Percentiles rank a stretch among this genome's conserved stretches.
These are phyloP conservation scores for Pimpla rufipes DNA, from an alignment of 2,888 invertebrate species.

Conservation along the genomic window DNA sequence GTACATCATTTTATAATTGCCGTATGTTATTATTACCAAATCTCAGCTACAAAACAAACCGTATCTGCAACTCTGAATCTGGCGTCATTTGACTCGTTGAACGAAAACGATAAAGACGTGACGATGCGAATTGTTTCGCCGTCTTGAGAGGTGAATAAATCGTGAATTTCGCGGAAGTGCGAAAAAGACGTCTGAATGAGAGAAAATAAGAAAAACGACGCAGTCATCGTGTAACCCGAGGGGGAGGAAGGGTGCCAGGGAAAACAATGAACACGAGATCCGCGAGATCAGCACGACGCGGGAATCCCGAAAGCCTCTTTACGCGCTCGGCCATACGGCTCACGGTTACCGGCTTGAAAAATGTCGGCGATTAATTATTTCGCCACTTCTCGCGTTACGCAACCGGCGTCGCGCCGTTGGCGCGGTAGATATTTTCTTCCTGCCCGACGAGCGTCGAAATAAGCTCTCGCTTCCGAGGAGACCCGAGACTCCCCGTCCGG, in stretches of 20 bases:
- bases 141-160: neutral
- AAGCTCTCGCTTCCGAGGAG: constrained; percentile 1
- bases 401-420: constrained; percentile 16
- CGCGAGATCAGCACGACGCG: neutral
- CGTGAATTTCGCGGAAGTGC: neutral
- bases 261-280: constrained; percentile 12
- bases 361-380: constrained; percentile 60
- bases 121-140: neutral
- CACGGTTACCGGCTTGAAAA: constrained; percentile 45
- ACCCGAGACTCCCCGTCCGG: neutral
- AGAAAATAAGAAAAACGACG: neutral
- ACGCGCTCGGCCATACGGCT: neutral
- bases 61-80: no score
- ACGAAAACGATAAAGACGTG: neutral
- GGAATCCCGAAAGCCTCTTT: neutral
- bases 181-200: neutral
- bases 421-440: constrained; percentile 4
- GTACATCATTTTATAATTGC: no score
- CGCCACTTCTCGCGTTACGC: constrained; percentile 43
- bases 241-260: neutral
- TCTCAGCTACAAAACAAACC: no score
- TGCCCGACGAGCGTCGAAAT: neutral
- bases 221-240: neutral
- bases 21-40: no score
- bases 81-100: constrained; percentile 14